These are phyloP conservation scores for Lasioglossum pauxillum DNA, from an alignment of 2,888 invertebrate genomes.

Conservation along the genomic window DNA sequence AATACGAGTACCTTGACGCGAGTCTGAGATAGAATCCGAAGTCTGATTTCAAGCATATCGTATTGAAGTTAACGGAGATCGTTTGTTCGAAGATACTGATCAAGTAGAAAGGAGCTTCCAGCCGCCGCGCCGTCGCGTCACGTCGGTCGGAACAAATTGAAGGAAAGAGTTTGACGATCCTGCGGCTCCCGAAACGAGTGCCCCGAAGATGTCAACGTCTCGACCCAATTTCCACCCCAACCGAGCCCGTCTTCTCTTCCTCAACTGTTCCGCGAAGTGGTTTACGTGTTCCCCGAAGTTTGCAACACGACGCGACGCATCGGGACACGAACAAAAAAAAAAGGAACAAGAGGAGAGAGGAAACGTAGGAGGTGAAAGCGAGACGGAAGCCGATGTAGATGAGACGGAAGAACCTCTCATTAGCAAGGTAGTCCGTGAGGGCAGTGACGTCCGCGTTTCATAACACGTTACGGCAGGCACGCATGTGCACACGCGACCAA, in stretches of 20 bases:
- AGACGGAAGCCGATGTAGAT: slow-evolving; percentile 16
- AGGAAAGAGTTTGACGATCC: neutral
- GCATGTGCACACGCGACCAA: slow-evolving; percentile 62
- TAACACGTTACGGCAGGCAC: slow-evolving; percentile 63
- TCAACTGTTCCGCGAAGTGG: slow-evolving; percentile 49
- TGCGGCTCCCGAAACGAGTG: no score
- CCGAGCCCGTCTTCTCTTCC: neutral
- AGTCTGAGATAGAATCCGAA: slow-evolving; percentile 12
- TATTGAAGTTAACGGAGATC: neutral
- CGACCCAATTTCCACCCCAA: slow-evolving; percentile 34
- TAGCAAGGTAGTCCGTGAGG: slow-evolving; percentile 72
- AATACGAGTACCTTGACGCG: slow-evolving; percentile 51
- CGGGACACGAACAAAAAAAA: slow-evolving; percentile 49
- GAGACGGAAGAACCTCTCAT: slow-evolving; percentile 69
- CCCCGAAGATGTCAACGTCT: neutral
- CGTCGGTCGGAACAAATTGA: neutral
- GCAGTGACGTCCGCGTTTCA: slow-evolving; percentile 73
- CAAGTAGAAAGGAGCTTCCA: neutral
- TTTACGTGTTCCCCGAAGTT: slow-evolving; percentile 57
- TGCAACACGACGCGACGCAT: slow-evolving; percentile 47
- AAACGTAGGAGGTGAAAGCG: neutral
- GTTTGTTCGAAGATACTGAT: neutral
- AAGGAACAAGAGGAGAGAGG: slow-evolving; percentile 17
- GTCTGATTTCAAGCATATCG: neutral
- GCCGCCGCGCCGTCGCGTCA: neutral